Conservation (phyloP, 2,113 vertebrate genomes). For the Anthoscopus minutus region DNA sequence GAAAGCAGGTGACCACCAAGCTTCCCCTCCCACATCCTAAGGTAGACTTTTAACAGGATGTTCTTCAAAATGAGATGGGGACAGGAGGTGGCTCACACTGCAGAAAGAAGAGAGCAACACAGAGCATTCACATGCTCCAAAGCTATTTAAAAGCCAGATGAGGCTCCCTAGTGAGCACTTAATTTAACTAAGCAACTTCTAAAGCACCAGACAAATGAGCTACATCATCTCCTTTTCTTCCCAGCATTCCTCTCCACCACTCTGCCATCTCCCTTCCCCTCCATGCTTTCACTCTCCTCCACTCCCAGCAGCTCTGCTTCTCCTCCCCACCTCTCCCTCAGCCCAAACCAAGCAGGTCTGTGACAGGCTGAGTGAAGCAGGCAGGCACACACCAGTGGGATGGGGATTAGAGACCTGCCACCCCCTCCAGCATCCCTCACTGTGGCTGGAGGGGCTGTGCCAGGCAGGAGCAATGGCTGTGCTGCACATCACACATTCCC, state of each 20-base stretch:
- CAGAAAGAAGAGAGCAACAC: background rate
- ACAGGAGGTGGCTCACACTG: background rate
- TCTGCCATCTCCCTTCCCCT: background rate
- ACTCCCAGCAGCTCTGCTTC: background rate
- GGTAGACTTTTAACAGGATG: background rate
- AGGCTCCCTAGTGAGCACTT: background rate
- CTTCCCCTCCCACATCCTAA: background rate
- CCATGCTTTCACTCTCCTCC: background rate
- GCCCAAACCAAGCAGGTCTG: background rate
- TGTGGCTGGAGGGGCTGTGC: background rate
- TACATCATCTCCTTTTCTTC: background rate
- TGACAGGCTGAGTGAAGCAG: background rate
- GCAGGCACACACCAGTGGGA: background rate
- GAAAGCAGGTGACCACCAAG: background rate
- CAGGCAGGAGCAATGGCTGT: background rate
- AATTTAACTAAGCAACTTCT: background rate
- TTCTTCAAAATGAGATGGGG: background rate
- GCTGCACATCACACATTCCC: background rate
- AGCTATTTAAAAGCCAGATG: background rate
- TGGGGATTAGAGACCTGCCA: background rate
- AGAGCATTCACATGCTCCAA: background rate
- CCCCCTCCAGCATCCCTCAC: background rate
- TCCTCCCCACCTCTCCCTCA: background rate
- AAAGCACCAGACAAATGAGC: background rate
- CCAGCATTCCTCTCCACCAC: rapidly evolving